Base-by-base conservation (phyloP, 2,797 vertebrate genomes). In the Clarias laeviceps region DNA sequence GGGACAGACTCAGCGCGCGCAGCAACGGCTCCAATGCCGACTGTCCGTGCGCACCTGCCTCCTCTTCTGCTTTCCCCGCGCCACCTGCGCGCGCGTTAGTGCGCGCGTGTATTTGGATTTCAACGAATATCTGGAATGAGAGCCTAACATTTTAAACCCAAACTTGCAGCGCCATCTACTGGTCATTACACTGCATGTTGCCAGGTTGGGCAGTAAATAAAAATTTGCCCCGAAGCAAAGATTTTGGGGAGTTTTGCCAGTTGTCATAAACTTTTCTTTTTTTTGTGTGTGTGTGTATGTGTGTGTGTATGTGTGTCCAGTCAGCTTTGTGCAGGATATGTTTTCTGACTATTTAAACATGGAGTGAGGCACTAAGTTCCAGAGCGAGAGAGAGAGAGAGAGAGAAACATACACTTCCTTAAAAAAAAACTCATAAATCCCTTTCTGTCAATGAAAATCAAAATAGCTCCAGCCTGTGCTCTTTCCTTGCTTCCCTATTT, bases 51-150 rank as follows among this genome's bases (percentile, higher is more conserved):
- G 73, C 88, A 86, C 86, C 89, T 76, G 72, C 72, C n/a, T 89
- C 90, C 85, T 87, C 68, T 89, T 93, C 88, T 94, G 93, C 93
- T 93, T 91, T 92, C 90, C 77, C 70, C 57, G 20, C 64, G 72
- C 86, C 82, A 89, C 85, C 85, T 88, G 90, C 86, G 85, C 89
- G 20, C 45, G 34, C 27, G 70, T 73, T 22, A 14, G 72, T 74
- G 72, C 2, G 50, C 17, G 50, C 8, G 24, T 17, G 59, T 45
- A 18, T 73, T 27, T 17, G 24, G 24, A 27, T 27, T 27, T 27
- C 4, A n/a, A 45, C 5, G 1, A 22, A 9, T 5, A 50, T 50
- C 11, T n/a, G 54, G 54, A 73, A 50, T 54, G 8, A 50, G 37
- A 18, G 5, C 22, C 72, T 57, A 11, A 32, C 32, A 32, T 57